These are phyloP conservation scores for Leucoma salicis DNA, from an alignment of 2,888 invertebrate species.

Conservation along the genomic window DNA sequence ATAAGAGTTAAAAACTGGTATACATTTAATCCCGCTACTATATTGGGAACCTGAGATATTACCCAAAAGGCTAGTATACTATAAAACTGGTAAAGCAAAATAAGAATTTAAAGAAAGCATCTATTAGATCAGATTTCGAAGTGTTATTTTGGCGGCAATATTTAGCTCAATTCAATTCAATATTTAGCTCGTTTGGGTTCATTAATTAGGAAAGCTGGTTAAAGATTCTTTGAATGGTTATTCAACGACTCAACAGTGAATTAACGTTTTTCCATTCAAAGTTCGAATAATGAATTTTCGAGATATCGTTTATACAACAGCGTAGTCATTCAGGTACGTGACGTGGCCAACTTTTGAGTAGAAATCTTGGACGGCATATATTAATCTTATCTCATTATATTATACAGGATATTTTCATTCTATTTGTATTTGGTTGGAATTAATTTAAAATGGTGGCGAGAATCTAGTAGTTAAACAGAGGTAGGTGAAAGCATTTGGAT, in stretches of 20 bases:
- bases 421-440: neutral
- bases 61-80: too few relatives aligned
- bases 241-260: constrained; percentile 24
- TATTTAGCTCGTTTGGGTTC: too few relatives aligned
- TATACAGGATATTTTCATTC: constrained; percentile 3
- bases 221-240: constrained; percentile 31
- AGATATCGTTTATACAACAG: constrained; percentile 18
- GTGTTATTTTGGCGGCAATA: too few relatives aligned
- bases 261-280: constrained; percentile 19
- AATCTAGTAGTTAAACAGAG: constrained; percentile 6
- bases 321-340: constrained; percentile 9
- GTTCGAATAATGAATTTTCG: constrained; percentile 28
- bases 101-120: too few relatives aligned
- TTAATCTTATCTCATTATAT: constrained; percentile 18
- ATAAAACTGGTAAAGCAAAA: too few relatives aligned
- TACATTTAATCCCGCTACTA: too few relatives aligned
- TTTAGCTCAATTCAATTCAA: too few relatives aligned
- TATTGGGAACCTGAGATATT: too few relatives aligned
- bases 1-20: too few relatives aligned
- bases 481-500: constrained; percentile 3
- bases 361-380: constrained; percentile 12
- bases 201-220: too few relatives aligned
- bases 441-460: constrained; percentile 3
- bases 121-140: too few relatives aligned
- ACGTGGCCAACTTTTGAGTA: constrained; percentile 15